Percentiles rank a stretch among this genome's conserved stretches.
Conservation (phyloP, 2,113 vertebrate genomes). For the Capreolus pygargus region DNA sequence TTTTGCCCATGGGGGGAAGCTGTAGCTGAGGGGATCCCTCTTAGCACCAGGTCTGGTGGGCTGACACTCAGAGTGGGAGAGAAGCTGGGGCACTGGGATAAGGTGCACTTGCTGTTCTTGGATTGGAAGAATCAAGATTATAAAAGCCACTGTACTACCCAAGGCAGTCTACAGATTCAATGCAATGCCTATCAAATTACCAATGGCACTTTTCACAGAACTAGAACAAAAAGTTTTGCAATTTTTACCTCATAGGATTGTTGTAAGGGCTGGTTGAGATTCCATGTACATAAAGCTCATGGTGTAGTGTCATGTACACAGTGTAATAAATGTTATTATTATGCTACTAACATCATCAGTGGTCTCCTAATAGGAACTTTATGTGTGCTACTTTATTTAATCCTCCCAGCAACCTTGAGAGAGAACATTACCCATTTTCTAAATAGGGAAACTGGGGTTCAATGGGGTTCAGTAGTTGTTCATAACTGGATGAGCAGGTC, state of each 20-base stretch:
- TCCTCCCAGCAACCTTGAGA: not conserved
- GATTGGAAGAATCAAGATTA: not conserved
- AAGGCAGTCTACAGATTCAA: not conserved
- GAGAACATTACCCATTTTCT: not conserved
- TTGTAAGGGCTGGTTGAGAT: not conserved
- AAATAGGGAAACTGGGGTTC: not conserved
- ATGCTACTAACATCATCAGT: not conserved
- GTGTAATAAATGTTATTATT: not conserved
- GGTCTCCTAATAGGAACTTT: not conserved
- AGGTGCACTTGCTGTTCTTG: not conserved
- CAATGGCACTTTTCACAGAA: not conserved
- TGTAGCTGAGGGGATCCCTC: not conserved
- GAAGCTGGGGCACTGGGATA: not conserved
- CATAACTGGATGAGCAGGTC: not conserved
- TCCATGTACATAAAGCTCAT: not conserved
- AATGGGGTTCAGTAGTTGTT: not conserved
- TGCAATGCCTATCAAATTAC: not conserved
- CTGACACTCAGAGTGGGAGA: not conserved
- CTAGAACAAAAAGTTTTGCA: not conserved
- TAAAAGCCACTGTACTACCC: rapidly evolving
- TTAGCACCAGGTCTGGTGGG: not conserved
- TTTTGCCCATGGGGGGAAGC: not conserved
- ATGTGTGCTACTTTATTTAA: not conserved
- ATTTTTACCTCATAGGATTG: not conserved
- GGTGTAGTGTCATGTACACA: not conserved